Evolutionary conservation across 2,113 vertebrate species (phyloP).

Genomic region (Myotis brandtii): DNA sequence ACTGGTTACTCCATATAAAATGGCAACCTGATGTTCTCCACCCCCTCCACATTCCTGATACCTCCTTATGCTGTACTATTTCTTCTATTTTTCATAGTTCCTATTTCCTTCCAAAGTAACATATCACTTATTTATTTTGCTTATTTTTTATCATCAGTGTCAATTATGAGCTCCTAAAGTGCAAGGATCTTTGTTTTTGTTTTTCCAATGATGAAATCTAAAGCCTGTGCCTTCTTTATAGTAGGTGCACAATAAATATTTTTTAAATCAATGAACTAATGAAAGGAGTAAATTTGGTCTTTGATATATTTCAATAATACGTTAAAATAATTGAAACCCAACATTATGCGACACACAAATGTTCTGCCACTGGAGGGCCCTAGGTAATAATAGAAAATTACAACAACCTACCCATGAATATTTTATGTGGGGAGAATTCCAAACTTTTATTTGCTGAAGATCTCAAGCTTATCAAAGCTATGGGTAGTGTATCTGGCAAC

Average conservation of each 20-base stretch:
- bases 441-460: conserved; percentile 8
- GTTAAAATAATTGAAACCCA: background rate
- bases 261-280: conserved; percentile 24
- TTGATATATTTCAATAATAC: background rate
- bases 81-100: background rate
- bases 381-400: conserved; percentile 1
- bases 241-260: background rate
- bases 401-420: background rate
- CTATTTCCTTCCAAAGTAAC: background rate
- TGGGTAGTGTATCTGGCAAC: background rate
- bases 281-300: background rate
- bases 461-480: background rate
- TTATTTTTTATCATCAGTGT: background rate
- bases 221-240: background rate
- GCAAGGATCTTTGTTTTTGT: background rate
- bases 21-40: background rate
- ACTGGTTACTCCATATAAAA: background rate
- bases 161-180: background rate
- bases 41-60: background rate
- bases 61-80: background rate
- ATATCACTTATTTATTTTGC: background rate
- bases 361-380: conserved; percentile 5
- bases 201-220: background rate
- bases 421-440: background rate
- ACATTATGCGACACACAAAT: background rate